Base-by-base conservation (phyloP, 2,797 vertebrate species). In the Sternotherus odoratus region DNA sequence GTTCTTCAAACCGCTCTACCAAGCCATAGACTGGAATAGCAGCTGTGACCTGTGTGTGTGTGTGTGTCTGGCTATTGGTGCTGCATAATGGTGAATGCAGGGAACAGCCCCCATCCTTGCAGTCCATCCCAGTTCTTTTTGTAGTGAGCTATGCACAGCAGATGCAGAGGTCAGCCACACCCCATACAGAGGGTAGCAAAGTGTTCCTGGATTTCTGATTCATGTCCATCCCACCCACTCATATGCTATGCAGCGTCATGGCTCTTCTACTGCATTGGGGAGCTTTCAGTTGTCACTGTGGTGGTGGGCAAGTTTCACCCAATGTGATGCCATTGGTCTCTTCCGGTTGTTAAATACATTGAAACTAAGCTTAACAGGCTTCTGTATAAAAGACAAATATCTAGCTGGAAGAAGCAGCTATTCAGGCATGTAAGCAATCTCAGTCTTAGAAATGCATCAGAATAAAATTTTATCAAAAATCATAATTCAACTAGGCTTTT, bases 371-470 rank as follows among this genome's bases (percentile, higher is more conserved):
- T 86, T 87, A 74, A 12, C 48, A 82, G 84, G 51, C 63, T 49
- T 82, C 49, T 88, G 53, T 24, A 10, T 24, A 53, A 53, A 53
- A 24, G 53, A 53, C 21, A 53, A 24, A 53, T 53, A 24, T 94
- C 43, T 36, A 95, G 48, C 57, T 93, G 82, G 83, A 87, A 30
- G 80, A 50, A 89, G 83, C 87, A 92, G 79, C 54, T 89, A 92
- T 91, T 86, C 85, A 92, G 83, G 78, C 6, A 5, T 57, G 50
- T 79, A 80, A 91, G 77, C 72, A 90, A 87, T 79, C 88, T 80
- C 78, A 54, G 1, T 75, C 57, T 85, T 54, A 89, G 66, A 91
- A 49, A 86, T 92, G 87, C 2, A 43, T 89, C 81, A 84, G 82
- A 56, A 93, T 88, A 51, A 57, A 49, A 60, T 66, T 69, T 84